These are phyloP conservation scores for Limosa lapponica DNA, from an alignment of 2,797 vertebrate genomes.

Conservation along the genomic window DNA sequence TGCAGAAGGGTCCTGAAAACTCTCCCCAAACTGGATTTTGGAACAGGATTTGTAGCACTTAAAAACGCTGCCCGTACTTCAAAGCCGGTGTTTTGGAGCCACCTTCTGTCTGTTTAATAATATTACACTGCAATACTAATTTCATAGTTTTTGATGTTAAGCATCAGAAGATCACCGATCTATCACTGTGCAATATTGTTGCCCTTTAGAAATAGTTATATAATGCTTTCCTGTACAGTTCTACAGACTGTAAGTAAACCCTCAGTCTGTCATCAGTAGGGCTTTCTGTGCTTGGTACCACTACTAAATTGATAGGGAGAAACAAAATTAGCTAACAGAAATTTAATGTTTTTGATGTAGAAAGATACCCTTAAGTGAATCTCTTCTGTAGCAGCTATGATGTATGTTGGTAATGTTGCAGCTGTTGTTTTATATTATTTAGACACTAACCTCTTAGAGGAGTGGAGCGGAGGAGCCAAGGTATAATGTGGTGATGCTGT, in stretches of 20 bases:
- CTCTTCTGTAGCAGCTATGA: background rate
- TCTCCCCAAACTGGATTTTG: background rate
- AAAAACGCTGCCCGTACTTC: background rate
- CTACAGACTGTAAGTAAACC: background rate
- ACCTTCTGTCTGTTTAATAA: background rate
- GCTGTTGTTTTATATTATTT: background rate
- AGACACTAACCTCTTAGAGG: background rate
- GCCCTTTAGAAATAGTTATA: background rate
- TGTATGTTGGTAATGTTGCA: background rate
- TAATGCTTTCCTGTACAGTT: background rate
- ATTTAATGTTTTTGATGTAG: background rate
- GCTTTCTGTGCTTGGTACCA: background rate
- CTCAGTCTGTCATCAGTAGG: background rate
- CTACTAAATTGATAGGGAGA: background rate
- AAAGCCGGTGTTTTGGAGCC: conserved; percentile 28
- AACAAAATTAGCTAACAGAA: background rate
- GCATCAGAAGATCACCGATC: background rate
- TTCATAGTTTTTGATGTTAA: no score
- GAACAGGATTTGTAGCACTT: background rate
- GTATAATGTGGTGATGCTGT: background rate
- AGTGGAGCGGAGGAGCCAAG: background rate
- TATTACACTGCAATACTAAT: background rate
- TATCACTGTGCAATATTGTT: background rate
- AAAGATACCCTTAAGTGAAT: background rate
- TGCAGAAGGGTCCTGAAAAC: background rate